Evolutionary conservation across 2,113 vertebrate species (phyloP).

Genomic region (Oplegnathus fasciatus): DNA sequence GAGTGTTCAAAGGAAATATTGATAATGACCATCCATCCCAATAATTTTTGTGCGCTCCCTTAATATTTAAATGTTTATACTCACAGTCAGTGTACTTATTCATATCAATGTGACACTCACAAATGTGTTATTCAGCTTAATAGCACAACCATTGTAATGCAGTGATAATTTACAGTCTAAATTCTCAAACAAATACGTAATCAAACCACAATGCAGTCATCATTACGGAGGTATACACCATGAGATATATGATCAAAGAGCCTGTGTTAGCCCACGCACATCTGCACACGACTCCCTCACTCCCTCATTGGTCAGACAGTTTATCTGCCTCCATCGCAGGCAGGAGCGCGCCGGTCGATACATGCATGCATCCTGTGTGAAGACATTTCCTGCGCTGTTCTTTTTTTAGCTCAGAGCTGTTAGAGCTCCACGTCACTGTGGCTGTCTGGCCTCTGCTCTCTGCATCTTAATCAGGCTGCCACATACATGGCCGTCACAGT

Average conservation of each 20-base stretch:
- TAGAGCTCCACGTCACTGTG: conserved; percentile 58
- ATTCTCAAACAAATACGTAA: not conserved
- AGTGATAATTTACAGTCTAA: not conserved
- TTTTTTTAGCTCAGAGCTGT: conserved; percentile 71
- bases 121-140: not conserved
- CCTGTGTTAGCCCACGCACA: not conserved
- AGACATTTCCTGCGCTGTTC: conserved; percentile 64
- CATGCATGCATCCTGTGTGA: conserved; percentile 61
- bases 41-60: not conserved
- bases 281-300: not conserved
- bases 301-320: not conserved
- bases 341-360: conserved; percentile 14
- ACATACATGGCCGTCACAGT: not conserved
- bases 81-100: not conserved
- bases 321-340: conserved; percentile 49
- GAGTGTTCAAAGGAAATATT: too few relatives aligned
- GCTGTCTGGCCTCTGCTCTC: conserved; percentile 64
- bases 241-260: not conserved
- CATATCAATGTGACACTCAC: not conserved
- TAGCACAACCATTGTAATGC: not conserved
- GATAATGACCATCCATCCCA: too few relatives aligned
- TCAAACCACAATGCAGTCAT: not conserved
- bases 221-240: too few relatives aligned
- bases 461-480: conserved; percentile 65
- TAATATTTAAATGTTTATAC: not conserved